Evolutionary conservation across 2,888 invertebrate species (phyloP), one percentile per base, ranked within the genome.

Genomic region (Lepetodrilus schrolli): DNA sequence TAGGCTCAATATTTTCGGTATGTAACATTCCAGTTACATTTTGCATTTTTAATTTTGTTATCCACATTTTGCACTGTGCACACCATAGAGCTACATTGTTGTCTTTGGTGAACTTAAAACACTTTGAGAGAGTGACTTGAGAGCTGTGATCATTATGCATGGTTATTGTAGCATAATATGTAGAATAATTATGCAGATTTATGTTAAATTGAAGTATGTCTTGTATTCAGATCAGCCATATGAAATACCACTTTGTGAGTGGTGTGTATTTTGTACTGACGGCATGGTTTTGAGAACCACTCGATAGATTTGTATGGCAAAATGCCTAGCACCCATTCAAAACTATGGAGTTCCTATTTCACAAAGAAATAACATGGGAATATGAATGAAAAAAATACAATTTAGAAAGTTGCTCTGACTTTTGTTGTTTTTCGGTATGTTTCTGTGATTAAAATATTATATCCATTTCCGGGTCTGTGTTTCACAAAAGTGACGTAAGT

Each of bases 61-160:
- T 43, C 7, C 43, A 43, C 17, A 43, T 17, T 43, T 43, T 43
- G 43, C 43, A 43, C 43, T 43, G 43, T 43, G 17, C 43, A 43
- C n/a, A n/a, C n/a, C n/a, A n/a, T n/a, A 43, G 13, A 43, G n/a
- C 43, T 17, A 43, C 17, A 43, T 43, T 43, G 43, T 43, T 43
- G 43, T 43, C n/a, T 43, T 43, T 17, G 17, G 43, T 13, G 17
- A 43, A n/a, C n/a, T n/a, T n/a, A n/a, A n/a, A 48, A 48, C 48
- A n/a, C n/a, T n/a, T n/a, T n/a, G n/a, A n/a, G n/a, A n/a, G 49
- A 48, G 72, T 72, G 72, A 66, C 17, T 36, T 21, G 34, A 47
- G 17, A 66, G 21, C 72, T 72, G 72, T 72, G 72, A 72, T 72
- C 47, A 34, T 72, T 65, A 72, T 72, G 72, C 72, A 72, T 58